Evolutionary conservation across 2,797 vertebrate genomes (phyloP).

Genomic region (Melanotaenia trifasciata): DNA sequence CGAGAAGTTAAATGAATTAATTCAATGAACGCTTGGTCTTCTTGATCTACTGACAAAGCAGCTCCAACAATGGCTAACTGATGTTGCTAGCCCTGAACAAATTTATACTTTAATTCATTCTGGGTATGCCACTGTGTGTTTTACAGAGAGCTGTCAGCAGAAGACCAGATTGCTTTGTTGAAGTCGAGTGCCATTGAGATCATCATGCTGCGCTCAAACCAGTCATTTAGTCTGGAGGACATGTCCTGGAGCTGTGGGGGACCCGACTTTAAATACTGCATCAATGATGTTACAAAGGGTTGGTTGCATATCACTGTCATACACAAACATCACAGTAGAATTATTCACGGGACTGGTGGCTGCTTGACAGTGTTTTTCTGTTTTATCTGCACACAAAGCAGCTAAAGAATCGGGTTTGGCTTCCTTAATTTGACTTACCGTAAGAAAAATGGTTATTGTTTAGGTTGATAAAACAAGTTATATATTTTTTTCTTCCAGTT

Average conservation of each 20-base stretch:
- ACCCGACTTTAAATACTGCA: constrained; percentile 90
- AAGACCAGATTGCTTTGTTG: constrained; percentile 96
- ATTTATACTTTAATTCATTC: background rate
- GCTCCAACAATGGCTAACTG: background rate
- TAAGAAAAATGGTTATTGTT: constrained; percentile 20
- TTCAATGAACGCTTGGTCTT: no score
- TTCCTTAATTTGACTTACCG: background rate
- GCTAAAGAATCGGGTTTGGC: background rate
- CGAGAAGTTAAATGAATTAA: background rate
- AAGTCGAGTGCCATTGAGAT: constrained; percentile 98
- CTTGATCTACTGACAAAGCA: no score
- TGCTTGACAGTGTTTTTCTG: background rate
- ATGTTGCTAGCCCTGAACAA: background rate
- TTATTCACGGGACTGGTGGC: background rate
- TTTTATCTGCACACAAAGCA: background rate
- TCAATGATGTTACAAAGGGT: constrained; percentile 94
- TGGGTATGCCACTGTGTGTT: constrained; percentile 25
- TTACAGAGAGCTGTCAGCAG: constrained; percentile 90
- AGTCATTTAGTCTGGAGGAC: constrained; percentile 94
- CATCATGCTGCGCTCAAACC: constrained; percentile 97
- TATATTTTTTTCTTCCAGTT: constrained; percentile 5
- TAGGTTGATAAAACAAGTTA: constrained; percentile 40
- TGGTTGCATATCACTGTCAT: constrained; percentile 7
- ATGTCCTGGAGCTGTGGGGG: constrained; percentile 97
- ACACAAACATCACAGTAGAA: background rate